Evolutionary conservation across 2,797 vertebrate species (phyloP).

Genomic region (Coreius guichenoti): DNA sequence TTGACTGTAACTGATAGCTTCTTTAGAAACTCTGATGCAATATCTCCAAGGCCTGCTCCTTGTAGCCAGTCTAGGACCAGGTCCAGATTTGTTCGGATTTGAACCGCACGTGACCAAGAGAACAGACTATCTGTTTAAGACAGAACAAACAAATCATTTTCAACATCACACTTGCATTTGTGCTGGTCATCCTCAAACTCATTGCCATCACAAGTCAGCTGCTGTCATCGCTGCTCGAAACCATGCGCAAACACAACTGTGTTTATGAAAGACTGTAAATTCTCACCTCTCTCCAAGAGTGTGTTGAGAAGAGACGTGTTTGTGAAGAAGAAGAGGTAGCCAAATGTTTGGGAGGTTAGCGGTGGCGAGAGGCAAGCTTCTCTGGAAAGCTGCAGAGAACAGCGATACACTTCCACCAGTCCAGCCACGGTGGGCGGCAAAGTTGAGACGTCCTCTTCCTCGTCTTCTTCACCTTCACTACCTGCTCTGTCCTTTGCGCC

Average conservation of each 20-base stretch:
- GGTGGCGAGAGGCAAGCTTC: conserved; percentile 89
- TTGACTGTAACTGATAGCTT: conserved; percentile 92
- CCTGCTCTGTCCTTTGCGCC: conserved; percentile 63
- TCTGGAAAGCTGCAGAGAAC: conserved; percentile 84
- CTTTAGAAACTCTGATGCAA: conserved; percentile 90
- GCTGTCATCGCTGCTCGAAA: conserved; percentile 1
- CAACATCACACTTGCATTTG: neutral
- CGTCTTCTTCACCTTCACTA: conserved; percentile 68
- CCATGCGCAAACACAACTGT: conserved; percentile 4
- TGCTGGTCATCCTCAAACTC: neutral
- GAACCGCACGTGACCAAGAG: conserved; percentile 92
- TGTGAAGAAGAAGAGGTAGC: conserved; percentile 96
- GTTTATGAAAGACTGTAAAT: conserved; percentile 27
- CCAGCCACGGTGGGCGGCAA: conserved; percentile 86
- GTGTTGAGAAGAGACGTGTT: conserved; percentile 93
- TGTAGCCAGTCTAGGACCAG: conserved; percentile 93
- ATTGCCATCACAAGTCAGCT: conserved; percentile 13
- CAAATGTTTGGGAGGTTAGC: conserved; percentile 93
- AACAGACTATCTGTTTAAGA: conserved; percentile 82
- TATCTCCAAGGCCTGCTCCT: conserved; percentile 90
- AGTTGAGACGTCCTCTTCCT: conserved; percentile 81
- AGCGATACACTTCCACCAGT: conserved; percentile 88
- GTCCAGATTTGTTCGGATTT: conserved; percentile 92
- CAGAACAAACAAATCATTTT: conserved; percentile 1
- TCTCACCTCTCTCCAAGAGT: conserved; percentile 90